Evolutionary conservation across 53 echinoderm and acorn worm genomes (phyloP), one percentile per base, ranked within the genome.

Genomic region (Echinometra lucunter): DNA sequence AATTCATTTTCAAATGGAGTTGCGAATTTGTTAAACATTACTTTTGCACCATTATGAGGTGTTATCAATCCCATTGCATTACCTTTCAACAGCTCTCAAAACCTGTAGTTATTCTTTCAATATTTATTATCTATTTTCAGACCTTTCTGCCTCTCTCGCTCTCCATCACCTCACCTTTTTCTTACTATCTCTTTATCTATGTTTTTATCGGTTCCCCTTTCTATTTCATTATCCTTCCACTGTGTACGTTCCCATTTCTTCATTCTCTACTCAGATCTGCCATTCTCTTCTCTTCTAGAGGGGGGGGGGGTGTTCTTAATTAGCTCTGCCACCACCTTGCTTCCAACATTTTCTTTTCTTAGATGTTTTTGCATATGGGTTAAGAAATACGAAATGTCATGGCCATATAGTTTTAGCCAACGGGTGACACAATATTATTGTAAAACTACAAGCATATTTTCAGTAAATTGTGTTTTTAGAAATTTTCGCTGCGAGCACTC

Each of bases 381-480:
- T 78, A 78, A 40, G 38, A 38, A 19, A 16, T 42, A 40, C 38
- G 38, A 42, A 78, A 78, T 78, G 78, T 42, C 78, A 78, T 42
- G 42, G 78, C 19, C 42, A 42, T 78, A n/a, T n/a, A 23, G 21
- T 40, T 78, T 42, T 35, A 38, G 78, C 78, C 78, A 18, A 19
- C 38, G 40, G 78, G 78, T 40, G 78, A 78, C 78, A 78, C 38
- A 78, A 78, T 78, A 78, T 78, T 78, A 78, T 78, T 78, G 78
- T 78, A 78, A 78, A 78, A 78, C 78, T 78, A 19, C 38, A 78
- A 78, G 17, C 42, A 78, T 78, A 34, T 32, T 69, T 42, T 10
- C 38, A 42, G 78, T 78, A 78, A 78, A 78, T 78, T 42, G 42
- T 78, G 78, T 78, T 78, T 78, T 78, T 40, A 78, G 78, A 78